phyloP scores from a whole-genome alignment of 2,113 vertebrate genomes.

The Seriola dumerili region DNA sequence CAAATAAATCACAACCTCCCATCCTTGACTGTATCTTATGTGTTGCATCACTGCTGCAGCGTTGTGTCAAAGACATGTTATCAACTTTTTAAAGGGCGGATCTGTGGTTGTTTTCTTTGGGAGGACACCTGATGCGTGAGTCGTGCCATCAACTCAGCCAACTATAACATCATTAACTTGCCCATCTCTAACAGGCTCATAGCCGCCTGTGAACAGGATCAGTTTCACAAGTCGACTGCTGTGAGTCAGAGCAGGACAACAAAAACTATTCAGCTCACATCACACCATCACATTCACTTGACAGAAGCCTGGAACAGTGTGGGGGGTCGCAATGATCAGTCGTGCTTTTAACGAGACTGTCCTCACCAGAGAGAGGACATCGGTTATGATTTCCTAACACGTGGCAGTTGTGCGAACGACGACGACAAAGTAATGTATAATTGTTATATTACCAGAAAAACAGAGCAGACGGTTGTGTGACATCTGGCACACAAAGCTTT shows the following conservation, averaged over 20 bases:
- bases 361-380: not conserved
- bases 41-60: constrained; percentile 23
- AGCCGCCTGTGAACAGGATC: constrained; percentile 23
- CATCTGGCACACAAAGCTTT: too few relatives aligned
- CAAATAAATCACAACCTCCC: constrained; percentile 57
- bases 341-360: not conserved
- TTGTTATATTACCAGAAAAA: too few relatives aligned
- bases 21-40: constrained; percentile 57
- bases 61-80: constrained; percentile 27
- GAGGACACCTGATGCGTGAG: constrained; percentile 37
- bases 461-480: not conserved
- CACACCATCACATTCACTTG: not conserved
- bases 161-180: constrained; percentile 48
- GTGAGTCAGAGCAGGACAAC: constrained; percentile 21
- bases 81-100: constrained; percentile 38
- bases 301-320: not conserved
- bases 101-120: constrained; percentile 42
- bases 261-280: not conserved
- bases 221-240: constrained; percentile 10
- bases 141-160: not conserved
- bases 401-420: not conserved
- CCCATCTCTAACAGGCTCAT: constrained; percentile 27
- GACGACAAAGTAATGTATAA: not conserved
- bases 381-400: not conserved
- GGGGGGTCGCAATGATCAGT: not conserved